Evolutionary conservation across 2,113 vertebrate genomes (phyloP), one percentile per base, ranked within the genome.

Genomic region (Falcunculus frontatus): DNA sequence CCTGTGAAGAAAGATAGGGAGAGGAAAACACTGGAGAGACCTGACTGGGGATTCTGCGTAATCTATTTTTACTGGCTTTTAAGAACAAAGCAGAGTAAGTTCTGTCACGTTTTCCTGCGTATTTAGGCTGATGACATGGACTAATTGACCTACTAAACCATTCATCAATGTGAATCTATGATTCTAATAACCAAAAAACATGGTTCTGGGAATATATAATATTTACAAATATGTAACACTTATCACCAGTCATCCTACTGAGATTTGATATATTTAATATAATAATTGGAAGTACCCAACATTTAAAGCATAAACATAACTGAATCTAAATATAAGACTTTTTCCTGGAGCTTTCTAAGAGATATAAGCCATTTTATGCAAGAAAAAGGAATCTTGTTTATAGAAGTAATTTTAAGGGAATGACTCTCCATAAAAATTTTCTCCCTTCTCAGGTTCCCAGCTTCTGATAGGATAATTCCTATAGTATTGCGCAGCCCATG

Each of bases 211-310:
- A 95, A 94, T 77, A 75, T 13, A 64, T 46, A 77, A 23, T 74
- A 77, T 83, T 93, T 89, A 86, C 90, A 94, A 93, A 94, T 93
- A 87, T 87, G 77, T n/a, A 93, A 89, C 70, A 74, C 55, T 49
- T 80, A 69, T 25, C 59, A 69, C 13, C 39, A 86, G 35, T 62
- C 27, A 63, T 84, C 90, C 80, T 62, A 84, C 10, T 76, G 86
- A 91, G 93, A 84, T 60, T 87, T 82, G 50, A 86, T 63, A 39
- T 68, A 75, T 67, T 94, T 93, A 78, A 92, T 88, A 55, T 47
- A 92, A 77, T 89, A 84, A 91, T 52, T 72, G 47, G 29, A 95
- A 92, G 19, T 90, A 69, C 10, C 64, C 39, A 78, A 87, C 19
- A 81, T 20, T 30, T 84, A 73, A 85, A 50, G 29, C 68, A 75